Conservation (phyloP, 2,113 vertebrate species). For the Sphaerodactylus townsendi region DNA sequence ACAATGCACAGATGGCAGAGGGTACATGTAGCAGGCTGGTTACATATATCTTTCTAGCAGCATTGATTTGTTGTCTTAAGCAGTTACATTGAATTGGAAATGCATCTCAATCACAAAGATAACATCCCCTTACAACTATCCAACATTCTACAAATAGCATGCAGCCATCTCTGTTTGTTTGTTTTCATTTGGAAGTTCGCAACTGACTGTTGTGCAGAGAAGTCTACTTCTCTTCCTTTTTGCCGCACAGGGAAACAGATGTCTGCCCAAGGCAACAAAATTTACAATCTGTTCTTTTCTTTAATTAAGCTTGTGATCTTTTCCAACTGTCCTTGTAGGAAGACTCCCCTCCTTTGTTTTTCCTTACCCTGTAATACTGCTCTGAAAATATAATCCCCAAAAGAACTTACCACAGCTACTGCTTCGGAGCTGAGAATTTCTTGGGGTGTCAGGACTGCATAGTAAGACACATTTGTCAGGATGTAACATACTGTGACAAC, state of each 20-base stretch:
- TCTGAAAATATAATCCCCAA: background rate
- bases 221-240: conserved; percentile 53
- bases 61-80: too few species aligned
- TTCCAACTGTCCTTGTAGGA: conserved; percentile 44
- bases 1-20: too few species aligned
- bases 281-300: conserved; percentile 57
- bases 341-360: conserved; percentile 40
- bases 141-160: too few species aligned
- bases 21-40: too few species aligned
- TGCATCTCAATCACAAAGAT: too few species aligned
- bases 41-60: too few species aligned
- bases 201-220: conserved; percentile 33
- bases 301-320: conserved; percentile 30
- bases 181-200: background rate
- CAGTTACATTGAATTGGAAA: too few species aligned
- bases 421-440: conserved; percentile 63
- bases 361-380: background rate
- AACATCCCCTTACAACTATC: too few species aligned
- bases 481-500: conserved; percentile 50
- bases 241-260: conserved; percentile 51
- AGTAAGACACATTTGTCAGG: conserved; percentile 57
- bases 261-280: conserved; percentile 54
- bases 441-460: conserved; percentile 57
- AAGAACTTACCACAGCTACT: conserved; percentile 48
- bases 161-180: too few species aligned